Conservation (phyloP, 2,888 invertebrate species). For the Ophion obscuratus region DNA sequence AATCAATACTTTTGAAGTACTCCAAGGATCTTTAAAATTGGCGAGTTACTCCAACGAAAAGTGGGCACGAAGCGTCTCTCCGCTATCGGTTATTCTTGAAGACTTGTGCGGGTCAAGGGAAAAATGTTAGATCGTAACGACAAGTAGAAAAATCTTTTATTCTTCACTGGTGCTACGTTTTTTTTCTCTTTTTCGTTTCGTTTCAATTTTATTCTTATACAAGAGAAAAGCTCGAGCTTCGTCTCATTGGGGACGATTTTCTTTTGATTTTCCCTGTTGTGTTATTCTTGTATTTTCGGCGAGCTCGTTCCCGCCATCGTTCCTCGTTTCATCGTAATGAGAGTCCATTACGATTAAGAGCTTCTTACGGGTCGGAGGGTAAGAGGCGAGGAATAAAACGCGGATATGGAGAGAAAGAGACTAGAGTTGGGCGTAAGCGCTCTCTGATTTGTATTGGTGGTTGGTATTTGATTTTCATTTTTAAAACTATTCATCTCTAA, state of each 20-base stretch:
- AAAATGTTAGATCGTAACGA: constrained; percentile 26
- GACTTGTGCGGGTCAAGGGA: constrained; percentile 27
- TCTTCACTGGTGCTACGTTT: neutral
- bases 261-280: neutral
- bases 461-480: constrained; percentile 28
- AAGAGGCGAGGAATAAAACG: constrained; percentile 14
- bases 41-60: constrained; percentile 29
- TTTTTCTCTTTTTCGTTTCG: neutral
- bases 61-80: neutral
- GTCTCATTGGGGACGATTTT: neutral
- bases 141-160: constrained; percentile 13
- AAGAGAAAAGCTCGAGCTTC: constrained; percentile 1
- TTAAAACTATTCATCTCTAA: neutral
- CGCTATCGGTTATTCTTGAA: constrained; percentile 30
- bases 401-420: neutral
- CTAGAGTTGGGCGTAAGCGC: neutral
- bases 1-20: constrained; percentile 22
- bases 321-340: constrained; percentile 42
- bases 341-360: constrained; percentile 57
- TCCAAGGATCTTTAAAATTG: neutral
- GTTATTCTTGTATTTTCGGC: constrained; percentile 26
- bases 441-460: constrained; percentile 25
- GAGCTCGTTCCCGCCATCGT: constrained; percentile 36
- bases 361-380: constrained; percentile 41
- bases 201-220: neutral